Base-by-base conservation (phyloP, 2,797 vertebrate genomes). In the Pangasius mekongensis region DNA sequence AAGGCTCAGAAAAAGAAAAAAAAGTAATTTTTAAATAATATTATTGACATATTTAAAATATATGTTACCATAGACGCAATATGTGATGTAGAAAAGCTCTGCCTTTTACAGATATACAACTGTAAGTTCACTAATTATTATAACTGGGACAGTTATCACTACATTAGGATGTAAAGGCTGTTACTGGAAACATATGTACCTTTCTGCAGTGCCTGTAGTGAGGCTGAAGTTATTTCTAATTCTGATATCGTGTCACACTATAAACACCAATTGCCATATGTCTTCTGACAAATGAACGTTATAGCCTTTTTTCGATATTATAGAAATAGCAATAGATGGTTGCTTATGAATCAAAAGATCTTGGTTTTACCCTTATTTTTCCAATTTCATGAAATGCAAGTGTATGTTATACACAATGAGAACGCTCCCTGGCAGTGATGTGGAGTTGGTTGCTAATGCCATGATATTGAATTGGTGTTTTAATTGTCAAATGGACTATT, bases 391-490 rank as follows among this genome's bases (percentile, higher is more conserved):
- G 24, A 81, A 60, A 39, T 36, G 5, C 30, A 36, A 22, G 18
- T 10, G 24, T 11, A 27, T 82, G 24, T 7, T 62, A 43, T 54
- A 22, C 39, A 24, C 43, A 47, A 10, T 27, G 18, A 10, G 69
- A 43, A 73, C 0, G 43, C 22, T 56, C 16, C 54, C 27, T 39
- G 56, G 36, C 14, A 66, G 20, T 47, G 33, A 64, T 64, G 58
- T 18, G 33, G 58, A 62, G 77, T 6, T 39, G 81, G 43, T 30
- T 66, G 36, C 60, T 83, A 33, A 66, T 49, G 58, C 49, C 18
- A 49, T 33, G 27, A 83, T 83, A 30, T 66, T 49, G 43, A 83
- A 83, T 66, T 30, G 82, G 27, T 20, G 39, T 83, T 83, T 83
- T n/a, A 62, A 30, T 83, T 83, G 60, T 83, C 39, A 47, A 49